Percentiles rank a stretch among this genome's conserved stretches.
phyloP scores from a whole-genome alignment of 2,797 vertebrate species.

The Echeneis naucrates region DNA sequence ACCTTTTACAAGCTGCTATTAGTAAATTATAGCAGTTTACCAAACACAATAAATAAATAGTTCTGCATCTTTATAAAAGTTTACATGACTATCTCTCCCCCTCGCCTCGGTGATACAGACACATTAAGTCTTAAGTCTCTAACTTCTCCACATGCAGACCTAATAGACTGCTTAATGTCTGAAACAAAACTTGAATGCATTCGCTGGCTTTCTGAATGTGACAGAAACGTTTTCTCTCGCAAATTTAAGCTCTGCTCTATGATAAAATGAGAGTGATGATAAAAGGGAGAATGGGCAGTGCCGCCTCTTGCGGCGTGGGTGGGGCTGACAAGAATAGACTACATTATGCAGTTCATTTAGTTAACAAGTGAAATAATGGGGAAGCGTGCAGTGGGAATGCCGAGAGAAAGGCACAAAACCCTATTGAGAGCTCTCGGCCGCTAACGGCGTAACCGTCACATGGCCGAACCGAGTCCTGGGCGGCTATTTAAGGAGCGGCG shows the following conservation, averaged over 20 bases:
- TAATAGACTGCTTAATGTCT: constrained; percentile 20
- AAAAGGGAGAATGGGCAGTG: constrained; percentile 89
- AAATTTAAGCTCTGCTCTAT: constrained; percentile 70
- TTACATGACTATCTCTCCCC: not conserved
- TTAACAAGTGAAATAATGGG: constrained; percentile 99
- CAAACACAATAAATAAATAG: not conserved
- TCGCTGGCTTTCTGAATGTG: constrained; percentile 51
- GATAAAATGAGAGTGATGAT: constrained; percentile 90
- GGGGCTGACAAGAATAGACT: constrained; percentile 99
- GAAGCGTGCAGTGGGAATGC: constrained; percentile 99
- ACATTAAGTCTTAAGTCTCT: too few species aligned
- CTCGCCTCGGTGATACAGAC: not conserved
- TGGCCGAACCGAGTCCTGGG: constrained; percentile 85
- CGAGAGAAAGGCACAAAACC: constrained; percentile 98
- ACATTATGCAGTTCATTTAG: constrained; percentile 99
- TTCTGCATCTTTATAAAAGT: not conserved
- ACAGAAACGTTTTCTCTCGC: constrained; percentile 65
- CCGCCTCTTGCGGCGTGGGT: constrained; percentile 96
- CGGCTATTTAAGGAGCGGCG: constrained; percentile 90
- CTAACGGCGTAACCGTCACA: constrained; percentile 94
- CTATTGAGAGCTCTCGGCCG: constrained; percentile 93
- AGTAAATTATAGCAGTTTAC: too few species aligned
- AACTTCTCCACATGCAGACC: not conserved
- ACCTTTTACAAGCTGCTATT: constrained; percentile 2
- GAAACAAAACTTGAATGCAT: constrained; percentile 48